Evolutionary conservation across 2,888 invertebrate genomes (phyloP).

Genomic region (Pteria penguin): DNA sequence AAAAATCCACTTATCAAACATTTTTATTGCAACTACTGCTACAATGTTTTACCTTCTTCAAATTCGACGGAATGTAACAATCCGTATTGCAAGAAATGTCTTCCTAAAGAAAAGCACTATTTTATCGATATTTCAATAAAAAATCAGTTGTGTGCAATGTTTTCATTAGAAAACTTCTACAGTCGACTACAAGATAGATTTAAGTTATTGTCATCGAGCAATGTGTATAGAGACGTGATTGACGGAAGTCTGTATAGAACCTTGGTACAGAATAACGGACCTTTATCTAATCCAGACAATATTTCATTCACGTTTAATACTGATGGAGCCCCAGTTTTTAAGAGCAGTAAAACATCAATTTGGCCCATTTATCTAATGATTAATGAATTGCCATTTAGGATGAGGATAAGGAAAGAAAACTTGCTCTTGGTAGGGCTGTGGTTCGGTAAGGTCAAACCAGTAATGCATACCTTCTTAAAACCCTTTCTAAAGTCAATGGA

Average conservation of each 20-base stretch:
- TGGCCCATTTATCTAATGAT: conserved; percentile 45
- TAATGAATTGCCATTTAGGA: conserved; percentile 36
- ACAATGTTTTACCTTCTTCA: neutral
- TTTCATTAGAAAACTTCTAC: conserved; percentile 11
- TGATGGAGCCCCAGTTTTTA: conserved; percentile 45
- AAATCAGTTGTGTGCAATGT: conserved; percentile 21
- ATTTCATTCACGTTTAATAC: conserved; percentile 47
- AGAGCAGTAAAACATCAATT: conserved; percentile 39
- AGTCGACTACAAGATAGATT: conserved; percentile 22
- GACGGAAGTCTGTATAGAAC: conserved; percentile 37
- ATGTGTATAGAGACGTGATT: conserved; percentile 31
- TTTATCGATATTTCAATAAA: conserved; percentile 42
- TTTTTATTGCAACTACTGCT: conserved; percentile 32
- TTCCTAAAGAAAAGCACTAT: conserved; percentile 11
- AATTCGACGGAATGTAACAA: conserved; percentile 13
- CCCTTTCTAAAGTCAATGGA: conserved; percentile 33
- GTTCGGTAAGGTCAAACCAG: conserved; percentile 41
- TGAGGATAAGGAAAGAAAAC: conserved; percentile 39
- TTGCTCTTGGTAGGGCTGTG: conserved; percentile 39
- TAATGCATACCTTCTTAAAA: conserved; percentile 32
- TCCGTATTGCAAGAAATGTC: neutral
- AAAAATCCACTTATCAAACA: conserved; percentile 40
- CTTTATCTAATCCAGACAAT: conserved; percentile 32
- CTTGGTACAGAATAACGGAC: conserved; percentile 19
- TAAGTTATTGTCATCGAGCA: neutral